phyloP scores from a whole-genome alignment of 2,113 vertebrate genomes.

The Jacana jacana region DNA sequence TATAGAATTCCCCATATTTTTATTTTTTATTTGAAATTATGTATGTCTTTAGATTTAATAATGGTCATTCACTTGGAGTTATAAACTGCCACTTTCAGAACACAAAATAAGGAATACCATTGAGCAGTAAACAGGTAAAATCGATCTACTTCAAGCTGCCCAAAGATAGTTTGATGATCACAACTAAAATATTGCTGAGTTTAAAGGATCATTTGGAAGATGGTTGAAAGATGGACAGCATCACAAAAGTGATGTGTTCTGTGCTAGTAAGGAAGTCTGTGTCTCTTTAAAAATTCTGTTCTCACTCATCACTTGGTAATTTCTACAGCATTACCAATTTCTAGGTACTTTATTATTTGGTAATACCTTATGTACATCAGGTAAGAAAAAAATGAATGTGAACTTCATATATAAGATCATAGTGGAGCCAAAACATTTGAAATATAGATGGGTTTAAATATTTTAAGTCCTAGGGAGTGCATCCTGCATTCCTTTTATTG shows the following conservation, averaged over 20 bases:
- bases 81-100: not conserved
- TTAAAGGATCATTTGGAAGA: conserved; percentile 2
- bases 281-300: not conserved
- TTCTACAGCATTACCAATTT: not conserved
- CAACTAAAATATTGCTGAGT: not conserved
- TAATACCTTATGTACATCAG: not conserved
- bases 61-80: not conserved
- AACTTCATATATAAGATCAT: not conserved
- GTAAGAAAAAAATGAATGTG: not conserved
- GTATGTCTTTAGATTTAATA: not conserved
- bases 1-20: not conserved
- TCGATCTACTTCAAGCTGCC: not conserved
- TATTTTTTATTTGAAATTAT: not conserved
- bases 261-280: not conserved
- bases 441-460: not conserved
- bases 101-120: not conserved
- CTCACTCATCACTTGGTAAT: not conserved
- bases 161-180: not conserved
- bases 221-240: not conserved
- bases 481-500: not conserved
- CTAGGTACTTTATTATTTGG: not conserved
- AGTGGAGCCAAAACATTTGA: not conserved
- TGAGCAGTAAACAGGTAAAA: not conserved
- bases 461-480: not conserved
- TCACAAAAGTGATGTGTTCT: not conserved